These are phyloP conservation scores for Andrena bucephala DNA, from an alignment of 2,888 invertebrate species.

Conservation along the genomic window DNA sequence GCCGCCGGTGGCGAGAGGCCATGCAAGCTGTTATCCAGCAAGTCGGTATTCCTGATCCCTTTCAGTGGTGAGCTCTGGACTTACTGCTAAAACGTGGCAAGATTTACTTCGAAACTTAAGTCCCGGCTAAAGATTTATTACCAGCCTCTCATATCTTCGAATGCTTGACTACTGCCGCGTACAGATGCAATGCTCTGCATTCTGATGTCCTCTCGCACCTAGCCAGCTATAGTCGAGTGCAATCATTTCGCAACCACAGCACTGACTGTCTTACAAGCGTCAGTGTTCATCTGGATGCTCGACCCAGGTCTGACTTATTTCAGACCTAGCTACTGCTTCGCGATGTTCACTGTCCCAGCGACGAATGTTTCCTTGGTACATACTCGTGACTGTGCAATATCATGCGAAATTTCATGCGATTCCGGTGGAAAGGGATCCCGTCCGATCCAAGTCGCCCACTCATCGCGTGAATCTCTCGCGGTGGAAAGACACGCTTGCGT, in stretches of 20 bases:
- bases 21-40: slow-evolving; percentile 74
- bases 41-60: slow-evolving; percentile 81
- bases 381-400: too few species aligned
- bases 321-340: too few species aligned
- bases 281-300: too few species aligned
- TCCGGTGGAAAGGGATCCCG: background rate
- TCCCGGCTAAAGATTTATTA: slow-evolving; percentile 83
- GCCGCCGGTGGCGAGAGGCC: slow-evolving; percentile 38
- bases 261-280: background rate
- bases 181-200: slow-evolving; percentile 74
- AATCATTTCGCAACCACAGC: background rate
- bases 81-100: slow-evolving; percentile 85
- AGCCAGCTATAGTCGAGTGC: background rate
- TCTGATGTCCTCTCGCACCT: slow-evolving; percentile 66
- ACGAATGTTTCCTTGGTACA: too few species aligned
- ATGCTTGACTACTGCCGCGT: slow-evolving; percentile 63
- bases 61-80: slow-evolving; percentile 82
- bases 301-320: too few species aligned
- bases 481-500: slow-evolving; percentile 32
- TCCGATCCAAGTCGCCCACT: slow-evolving; percentile 30
- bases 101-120: slow-evolving; percentile 84
- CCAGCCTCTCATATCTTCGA: slow-evolving; percentile 73
- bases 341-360: too few species aligned
- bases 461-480: slow-evolving; percentile 16
- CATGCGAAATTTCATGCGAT: background rate